phyloP scores from a whole-genome alignment of 2,888 invertebrate genomes.

The Gryllus longicercus region DNA sequence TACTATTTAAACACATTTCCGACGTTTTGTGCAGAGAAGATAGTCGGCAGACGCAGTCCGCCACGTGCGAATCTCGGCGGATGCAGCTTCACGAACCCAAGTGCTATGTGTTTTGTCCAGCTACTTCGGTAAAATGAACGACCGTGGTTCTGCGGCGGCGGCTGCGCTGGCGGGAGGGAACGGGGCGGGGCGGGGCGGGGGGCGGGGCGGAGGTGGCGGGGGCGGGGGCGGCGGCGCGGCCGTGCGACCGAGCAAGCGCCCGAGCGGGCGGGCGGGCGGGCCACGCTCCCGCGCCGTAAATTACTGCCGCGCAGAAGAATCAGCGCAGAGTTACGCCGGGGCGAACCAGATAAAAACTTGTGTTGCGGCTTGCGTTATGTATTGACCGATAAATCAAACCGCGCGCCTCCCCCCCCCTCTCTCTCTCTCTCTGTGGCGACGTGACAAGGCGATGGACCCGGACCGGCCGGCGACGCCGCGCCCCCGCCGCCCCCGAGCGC shows the following conservation, averaged over 20 bases:
- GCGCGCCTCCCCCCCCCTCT: background rate
- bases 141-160: no score
- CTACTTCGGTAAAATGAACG: no score
- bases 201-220: no score
- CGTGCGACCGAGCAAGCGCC: background rate
- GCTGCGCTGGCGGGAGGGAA: no score
- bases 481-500: background rate
- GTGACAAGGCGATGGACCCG: conserved; percentile 1
- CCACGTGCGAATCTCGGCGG: no score
- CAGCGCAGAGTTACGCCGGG: conserved; percentile 31
- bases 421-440: background rate
- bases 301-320: conserved; percentile 24
- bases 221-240: background rate
- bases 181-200: no score
- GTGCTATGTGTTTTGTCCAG: no score
- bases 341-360: conserved; percentile 30
- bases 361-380: conserved; percentile 35
- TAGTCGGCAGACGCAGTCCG: no score
- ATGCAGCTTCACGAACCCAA: no score
- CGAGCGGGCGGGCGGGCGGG: background rate
- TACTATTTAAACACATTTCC: no score
- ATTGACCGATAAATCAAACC: conserved; percentile 36
- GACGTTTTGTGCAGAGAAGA: no score
- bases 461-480: background rate
- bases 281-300: conserved; percentile 9